Evolutionary conservation across 2,888 invertebrate genomes (phyloP), one percentile per base, ranked within the genome.

Genomic region (Caenorhabditis macrosperma): DNA sequence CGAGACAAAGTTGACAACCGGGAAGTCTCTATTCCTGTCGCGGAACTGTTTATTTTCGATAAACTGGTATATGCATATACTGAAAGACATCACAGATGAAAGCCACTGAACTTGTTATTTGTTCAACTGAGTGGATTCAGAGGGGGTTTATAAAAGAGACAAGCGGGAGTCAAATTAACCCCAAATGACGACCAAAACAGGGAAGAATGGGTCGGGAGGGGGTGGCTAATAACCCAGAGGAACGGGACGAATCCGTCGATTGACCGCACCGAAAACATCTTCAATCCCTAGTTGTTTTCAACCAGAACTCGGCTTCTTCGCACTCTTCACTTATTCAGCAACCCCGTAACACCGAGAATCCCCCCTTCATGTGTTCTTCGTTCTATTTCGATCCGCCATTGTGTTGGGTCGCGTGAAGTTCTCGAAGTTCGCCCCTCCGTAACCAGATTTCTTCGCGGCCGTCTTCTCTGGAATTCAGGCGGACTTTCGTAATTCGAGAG

Each of bases 81-180:
- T 44, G 44, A 20, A 44, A 22, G 26, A 63, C 9, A 33, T 15
- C 33, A 30, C 17, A 59, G 28, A 67, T 33, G 59, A 48, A 35
- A 38, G 54, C 26, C 24, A 17, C 52, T 9, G 60, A 50, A 69
- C 69, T 60, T 61, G 69, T 71, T 71, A 17, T 71, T 71, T 28
- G 20, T 52, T 30, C 17, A 33, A 54, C 24, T 22, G 12, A 26
- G 9, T 10, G 33, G 44, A 22, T 59, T 44, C 28, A 28, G 38
- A 26, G 22, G 41, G 22, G 28, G 24, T 17, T 61, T 26, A 12
- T 52, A 28, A 60, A 15, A 41, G 15, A 44, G 63, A 24, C 9
- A 55, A 46, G 24, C 63, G 48, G 26, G 54, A 54, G 50, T 71
- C 63, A 61, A 71, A 71, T 71, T 69, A 69, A 41, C 69, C 24